A percentile compares a stretch with the other conserved stretches of the same genome.
phyloP scores from a whole-genome alignment of 1,140 invertebrate species.

The Metaphire vulgaris region DNA sequence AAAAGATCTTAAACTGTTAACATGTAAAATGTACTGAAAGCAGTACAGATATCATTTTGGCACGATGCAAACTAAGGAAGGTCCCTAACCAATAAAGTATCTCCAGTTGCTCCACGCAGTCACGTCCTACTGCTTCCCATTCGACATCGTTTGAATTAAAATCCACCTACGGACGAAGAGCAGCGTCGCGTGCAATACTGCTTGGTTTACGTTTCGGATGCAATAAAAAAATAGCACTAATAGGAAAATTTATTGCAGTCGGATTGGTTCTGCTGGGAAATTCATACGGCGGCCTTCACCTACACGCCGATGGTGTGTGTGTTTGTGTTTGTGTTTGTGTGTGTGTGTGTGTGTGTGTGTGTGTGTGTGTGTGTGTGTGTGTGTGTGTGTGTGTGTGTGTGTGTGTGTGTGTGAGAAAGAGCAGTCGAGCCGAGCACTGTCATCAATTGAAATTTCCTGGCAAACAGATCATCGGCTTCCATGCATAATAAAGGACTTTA shows the following conservation, averaged over 20 bases:
- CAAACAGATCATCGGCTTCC: too few relatives aligned
- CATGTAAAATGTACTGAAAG: too few relatives aligned
- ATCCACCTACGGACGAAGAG: background rate
- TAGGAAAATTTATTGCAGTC: background rate
- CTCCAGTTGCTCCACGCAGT: too few relatives aligned
- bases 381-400: background rate
- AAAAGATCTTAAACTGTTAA: too few relatives aligned
- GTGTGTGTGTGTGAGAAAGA: background rate
- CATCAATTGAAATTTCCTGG: background rate
- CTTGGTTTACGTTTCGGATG: background rate
- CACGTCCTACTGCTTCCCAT: too few relatives aligned
- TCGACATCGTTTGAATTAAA: too few relatives aligned
- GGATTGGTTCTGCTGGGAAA: background rate
- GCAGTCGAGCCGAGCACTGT: background rate
- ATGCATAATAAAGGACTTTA: too few relatives aligned
- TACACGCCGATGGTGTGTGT: background rate
- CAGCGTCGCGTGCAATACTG: background rate
- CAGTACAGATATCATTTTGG: too few relatives aligned
- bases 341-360: constrained; percentile 2
- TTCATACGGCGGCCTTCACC: background rate
- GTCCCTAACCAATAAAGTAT: too few relatives aligned
- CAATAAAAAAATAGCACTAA: background rate
- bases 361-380: background rate
- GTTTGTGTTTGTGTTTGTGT: too few relatives aligned
- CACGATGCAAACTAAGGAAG: too few relatives aligned